phyloP scores from a whole-genome alignment of 2,113 vertebrate genomes.

The Gavialis gangeticus region DNA sequence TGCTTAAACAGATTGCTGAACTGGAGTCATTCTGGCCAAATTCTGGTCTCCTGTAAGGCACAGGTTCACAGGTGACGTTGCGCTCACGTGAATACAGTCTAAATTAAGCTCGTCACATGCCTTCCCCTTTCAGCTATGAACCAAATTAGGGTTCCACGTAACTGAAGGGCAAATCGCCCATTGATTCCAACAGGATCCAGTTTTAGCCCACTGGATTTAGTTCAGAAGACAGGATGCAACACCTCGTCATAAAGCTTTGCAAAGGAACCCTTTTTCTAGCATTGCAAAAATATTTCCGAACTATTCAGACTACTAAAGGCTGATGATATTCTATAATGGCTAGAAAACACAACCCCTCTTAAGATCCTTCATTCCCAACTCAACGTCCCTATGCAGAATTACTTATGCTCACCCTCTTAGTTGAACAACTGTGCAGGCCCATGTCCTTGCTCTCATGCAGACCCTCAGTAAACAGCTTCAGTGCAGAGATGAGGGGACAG shows the following conservation, averaged over 20 bases:
- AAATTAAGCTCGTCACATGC: not conserved
- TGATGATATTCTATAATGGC: not conserved
- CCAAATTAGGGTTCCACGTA: not conserved
- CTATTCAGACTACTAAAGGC: not conserved
- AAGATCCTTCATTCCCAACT: not conserved
- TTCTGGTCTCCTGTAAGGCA: rapidly evolving
- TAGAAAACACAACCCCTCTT: not conserved
- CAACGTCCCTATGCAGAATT: not conserved
- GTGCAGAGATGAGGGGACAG: not conserved
- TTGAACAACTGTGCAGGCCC: not conserved
- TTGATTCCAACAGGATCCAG: not conserved
- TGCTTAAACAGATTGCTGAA: not conserved
- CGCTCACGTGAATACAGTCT: rapidly evolving
- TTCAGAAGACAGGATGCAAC: not conserved
- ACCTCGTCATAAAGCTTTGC: not conserved
- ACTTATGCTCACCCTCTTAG: not conserved
- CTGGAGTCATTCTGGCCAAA: not conserved
- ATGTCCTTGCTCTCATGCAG: rapidly evolving
- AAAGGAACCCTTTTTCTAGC: not conserved
- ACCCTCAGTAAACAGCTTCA: not conserved
- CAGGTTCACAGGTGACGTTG: not conserved
- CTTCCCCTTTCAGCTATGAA: rapidly evolving
- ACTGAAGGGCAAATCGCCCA: not conserved
- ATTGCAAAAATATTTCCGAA: not conserved
- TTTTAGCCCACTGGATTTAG: not conserved